Conservation (phyloP, 2,113 vertebrate species). For the Brachyistius frenatus region DNA sequence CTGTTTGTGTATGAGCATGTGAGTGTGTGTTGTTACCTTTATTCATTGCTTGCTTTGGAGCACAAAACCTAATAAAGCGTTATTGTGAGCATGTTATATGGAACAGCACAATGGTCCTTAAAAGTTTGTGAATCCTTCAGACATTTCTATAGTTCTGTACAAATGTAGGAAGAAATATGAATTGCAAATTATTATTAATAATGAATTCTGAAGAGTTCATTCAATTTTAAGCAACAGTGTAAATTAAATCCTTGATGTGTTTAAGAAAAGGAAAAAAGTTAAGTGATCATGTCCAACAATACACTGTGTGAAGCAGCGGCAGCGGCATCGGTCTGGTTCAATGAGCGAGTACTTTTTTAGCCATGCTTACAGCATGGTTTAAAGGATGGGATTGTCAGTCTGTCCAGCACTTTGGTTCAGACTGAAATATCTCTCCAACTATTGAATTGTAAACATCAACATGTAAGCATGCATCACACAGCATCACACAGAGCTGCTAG, state of each 20-base stretch:
- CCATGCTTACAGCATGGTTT: background rate
- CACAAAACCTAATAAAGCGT: background rate
- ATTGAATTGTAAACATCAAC: too few species aligned
- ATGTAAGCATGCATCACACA: too few species aligned
- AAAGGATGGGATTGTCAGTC: background rate
- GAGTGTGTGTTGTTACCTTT: background rate
- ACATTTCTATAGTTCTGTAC: too few species aligned
- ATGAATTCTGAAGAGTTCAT: too few species aligned
- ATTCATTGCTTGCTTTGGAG: constrained; percentile 5
- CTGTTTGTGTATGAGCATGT: background rate
- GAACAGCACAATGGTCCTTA: background rate
- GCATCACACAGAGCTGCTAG: too few species aligned
- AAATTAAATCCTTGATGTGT: background rate
- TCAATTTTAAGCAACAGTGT: too few species aligned
- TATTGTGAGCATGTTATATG: background rate
- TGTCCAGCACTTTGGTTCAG: too few species aligned
- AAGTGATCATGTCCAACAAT: background rate
- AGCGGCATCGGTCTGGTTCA: background rate
- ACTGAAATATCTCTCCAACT: too few species aligned
- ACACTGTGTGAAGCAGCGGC: background rate
- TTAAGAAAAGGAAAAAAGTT: background rate
- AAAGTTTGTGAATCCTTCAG: too few species aligned
- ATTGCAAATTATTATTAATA: too few species aligned
- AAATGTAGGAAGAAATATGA: too few species aligned
- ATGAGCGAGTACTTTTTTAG: background rate